These are phyloP conservation scores for Brachypteracias leptosomus DNA, from an alignment of 2,113 vertebrate species.

Conservation along the genomic window DNA sequence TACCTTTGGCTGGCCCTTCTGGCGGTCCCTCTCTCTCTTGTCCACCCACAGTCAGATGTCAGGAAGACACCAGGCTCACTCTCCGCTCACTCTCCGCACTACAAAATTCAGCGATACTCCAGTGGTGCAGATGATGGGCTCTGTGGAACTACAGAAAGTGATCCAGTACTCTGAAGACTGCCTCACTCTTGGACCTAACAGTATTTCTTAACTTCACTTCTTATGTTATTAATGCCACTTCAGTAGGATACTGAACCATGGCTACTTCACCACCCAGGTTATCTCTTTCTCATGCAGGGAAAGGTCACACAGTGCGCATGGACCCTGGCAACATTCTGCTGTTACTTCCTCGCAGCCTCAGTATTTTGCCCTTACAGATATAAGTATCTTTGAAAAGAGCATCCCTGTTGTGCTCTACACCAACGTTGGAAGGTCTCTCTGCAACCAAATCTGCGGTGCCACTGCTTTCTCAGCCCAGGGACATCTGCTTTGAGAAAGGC, in stretches of 20 bases:
- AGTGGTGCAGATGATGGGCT: background rate
- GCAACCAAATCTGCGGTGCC: background rate
- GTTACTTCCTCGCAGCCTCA: background rate
- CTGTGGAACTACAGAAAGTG: background rate
- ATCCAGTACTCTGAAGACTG: background rate
- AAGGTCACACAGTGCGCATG: background rate
- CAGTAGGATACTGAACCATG: background rate
- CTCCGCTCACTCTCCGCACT: too few species aligned
- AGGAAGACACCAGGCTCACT: background rate
- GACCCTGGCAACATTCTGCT: background rate
- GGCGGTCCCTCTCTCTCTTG: background rate
- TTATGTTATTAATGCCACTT: background rate
- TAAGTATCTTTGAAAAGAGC: background rate
- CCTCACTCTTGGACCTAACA: background rate
- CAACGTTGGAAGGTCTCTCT: background rate
- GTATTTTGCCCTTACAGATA: background rate
- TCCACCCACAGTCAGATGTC: background rate
- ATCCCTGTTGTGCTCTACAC: accelerated
- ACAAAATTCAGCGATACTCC: background rate
- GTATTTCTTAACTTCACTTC: background rate
- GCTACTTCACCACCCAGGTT: background rate
- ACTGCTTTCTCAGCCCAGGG: background rate
- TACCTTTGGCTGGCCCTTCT: background rate
- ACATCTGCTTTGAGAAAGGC: background rate
- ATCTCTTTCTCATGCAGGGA: background rate